Base-by-base conservation (phyloP, 2,797 vertebrate genomes). In the Diplodus sargus region DNA sequence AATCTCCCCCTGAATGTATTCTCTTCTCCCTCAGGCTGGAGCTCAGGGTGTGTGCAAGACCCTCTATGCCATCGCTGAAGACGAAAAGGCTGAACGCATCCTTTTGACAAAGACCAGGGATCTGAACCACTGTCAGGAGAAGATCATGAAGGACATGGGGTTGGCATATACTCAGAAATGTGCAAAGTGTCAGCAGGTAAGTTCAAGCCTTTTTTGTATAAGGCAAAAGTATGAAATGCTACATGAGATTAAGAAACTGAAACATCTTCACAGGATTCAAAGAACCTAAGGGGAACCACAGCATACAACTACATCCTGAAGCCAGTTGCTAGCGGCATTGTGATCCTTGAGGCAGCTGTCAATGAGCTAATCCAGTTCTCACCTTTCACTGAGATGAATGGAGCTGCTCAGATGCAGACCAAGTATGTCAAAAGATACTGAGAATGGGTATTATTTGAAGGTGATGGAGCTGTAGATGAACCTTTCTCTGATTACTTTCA, bases 301-400 rank as follows among this genome's bases (percentile, higher is more conserved):
- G 92, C 92, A 69, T 96, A 93, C 81, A 95, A 78, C 43, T 97
- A 97, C 86, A 83, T 90, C 89, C 89, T 97, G 76, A 97, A 95
- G 79, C 84, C 89, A 30, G 54, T 89, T 17, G 53, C 73, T 15
- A 72, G 45, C 4, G 95, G 94, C 51, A 45, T 92, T 63, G 48
- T 94, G 65, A 94, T 97, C 76, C 39, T 85, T 69, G 89, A 96
- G 70, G 96, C 89, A 51, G 79, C 85, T 4, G 94, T 94, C 0
- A 88, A 92, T 48, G 96, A 97, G 89, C 76, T 96, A 51, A 95
- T 96, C 86, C 94, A 96, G 83, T 96, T 96, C 71, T 83, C 95
- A 69, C 94, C 93, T 58, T 95, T 96, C 78, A 85, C 89, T 0
- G 95, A 96, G 79, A 87, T 82, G n/a, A 94, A 93, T 53, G 96